Percentiles rank a stretch among this genome's conserved stretches.
phyloP scores from a whole-genome alignment of 2,113 vertebrate species.

The Thermophis baileyi region DNA sequence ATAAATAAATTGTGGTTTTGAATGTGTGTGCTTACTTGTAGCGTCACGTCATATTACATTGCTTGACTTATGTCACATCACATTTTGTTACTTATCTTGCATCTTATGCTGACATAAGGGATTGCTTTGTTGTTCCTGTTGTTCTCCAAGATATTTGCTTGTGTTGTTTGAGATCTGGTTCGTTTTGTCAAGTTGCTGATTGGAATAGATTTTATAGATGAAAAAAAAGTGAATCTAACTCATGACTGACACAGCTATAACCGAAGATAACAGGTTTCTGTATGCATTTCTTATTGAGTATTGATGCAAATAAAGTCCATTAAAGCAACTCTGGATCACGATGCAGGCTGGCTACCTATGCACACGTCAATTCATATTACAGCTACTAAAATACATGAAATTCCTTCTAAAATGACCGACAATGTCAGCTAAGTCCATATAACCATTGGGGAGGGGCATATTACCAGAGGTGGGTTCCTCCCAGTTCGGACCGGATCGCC shows the following conservation, averaged over 20 bases:
- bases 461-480: too few species aligned
- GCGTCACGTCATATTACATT: conserved; percentile 63
- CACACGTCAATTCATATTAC: background rate
- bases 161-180: conserved; percentile 19
- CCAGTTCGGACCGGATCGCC: too few species aligned
- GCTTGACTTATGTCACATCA: conserved; percentile 59
- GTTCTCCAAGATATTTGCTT: conserved; percentile 47
- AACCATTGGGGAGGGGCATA: background rate
- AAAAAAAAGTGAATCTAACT: conserved; percentile 4
- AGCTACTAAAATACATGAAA: background rate
- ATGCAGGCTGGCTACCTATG: background rate
- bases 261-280: conserved; percentile 2
- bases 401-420: background rate
- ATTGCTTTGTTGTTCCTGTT: conserved; percentile 41
- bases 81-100: conserved; percentile 40
- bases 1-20: conserved; percentile 2
- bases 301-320: conserved; percentile 26
- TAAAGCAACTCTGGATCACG: background rate
- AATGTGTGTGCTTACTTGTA: conserved; percentile 43
- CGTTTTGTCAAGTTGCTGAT: conserved; percentile 20
- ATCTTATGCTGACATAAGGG: conserved; percentile 54
- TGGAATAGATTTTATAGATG: conserved; percentile 38
- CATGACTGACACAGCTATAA: background rate
- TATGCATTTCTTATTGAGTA: conserved; percentile 23
- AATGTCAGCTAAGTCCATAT: background rate